Conservation (phyloP, 2,113 vertebrate genomes). For the Stercorarius parasiticus region DNA sequence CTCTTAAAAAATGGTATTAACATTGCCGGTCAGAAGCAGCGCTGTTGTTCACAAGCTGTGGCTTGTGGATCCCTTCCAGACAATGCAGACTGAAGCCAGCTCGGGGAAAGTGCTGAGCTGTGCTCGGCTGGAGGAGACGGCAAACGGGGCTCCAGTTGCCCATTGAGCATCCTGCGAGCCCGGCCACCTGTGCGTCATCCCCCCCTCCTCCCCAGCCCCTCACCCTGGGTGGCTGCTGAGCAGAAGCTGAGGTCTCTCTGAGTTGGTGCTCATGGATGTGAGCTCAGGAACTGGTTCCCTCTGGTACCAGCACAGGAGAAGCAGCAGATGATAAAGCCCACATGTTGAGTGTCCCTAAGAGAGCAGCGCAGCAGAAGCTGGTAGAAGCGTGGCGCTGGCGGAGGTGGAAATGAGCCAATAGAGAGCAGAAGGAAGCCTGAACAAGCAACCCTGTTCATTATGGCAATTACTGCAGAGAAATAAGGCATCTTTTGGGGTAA, state of each 20-base stretch:
- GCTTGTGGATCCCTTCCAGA: neutral
- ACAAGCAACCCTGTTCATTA: neutral
- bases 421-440: neutral
- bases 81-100: neutral
- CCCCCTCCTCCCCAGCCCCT: neutral
- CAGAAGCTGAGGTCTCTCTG: neutral
- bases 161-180: neutral
- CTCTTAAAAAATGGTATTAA: neutral
- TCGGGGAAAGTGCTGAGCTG: neutral
- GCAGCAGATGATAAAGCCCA: neutral
- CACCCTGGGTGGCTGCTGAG: neutral
- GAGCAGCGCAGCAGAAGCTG: neutral
- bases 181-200: neutral
- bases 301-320: neutral
- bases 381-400: neutral
- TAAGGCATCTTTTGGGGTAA: neutral
- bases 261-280: neutral
- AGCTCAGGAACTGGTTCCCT: fast-evolving
- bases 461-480: neutral
- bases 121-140: neutral
- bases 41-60: neutral
- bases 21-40: neutral
- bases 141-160: neutral
- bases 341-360: neutral
- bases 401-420: neutral